Evolutionary conservation across 2,797 vertebrate genomes (phyloP).

Genomic region (Eospalax fontanierii): DNA sequence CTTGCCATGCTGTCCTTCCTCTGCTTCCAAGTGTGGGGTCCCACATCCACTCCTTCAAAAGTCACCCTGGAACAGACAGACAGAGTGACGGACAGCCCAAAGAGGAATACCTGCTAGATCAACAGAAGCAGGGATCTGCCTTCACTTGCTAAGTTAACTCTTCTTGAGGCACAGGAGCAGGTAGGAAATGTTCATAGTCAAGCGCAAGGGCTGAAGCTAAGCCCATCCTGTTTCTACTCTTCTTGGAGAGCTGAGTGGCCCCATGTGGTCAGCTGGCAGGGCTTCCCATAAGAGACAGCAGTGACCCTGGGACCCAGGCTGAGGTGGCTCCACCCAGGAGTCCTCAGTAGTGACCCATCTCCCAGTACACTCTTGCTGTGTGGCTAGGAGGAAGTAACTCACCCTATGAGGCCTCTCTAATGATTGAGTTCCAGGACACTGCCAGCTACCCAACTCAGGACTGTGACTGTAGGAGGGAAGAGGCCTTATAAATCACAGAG

Average conservation of each 20-base stretch:
- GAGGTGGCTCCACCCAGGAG: background rate
- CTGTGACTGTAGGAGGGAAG: background rate
- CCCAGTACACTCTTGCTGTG: background rate
- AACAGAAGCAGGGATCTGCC: background rate
- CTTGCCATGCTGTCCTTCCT: background rate
- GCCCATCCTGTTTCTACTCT: background rate
- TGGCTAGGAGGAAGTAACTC: slow-evolving; percentile 32
- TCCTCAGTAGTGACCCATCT: background rate
- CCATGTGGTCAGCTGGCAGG: background rate
- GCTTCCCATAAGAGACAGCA: background rate
- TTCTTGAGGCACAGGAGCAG: background rate
- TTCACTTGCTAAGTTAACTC: background rate
- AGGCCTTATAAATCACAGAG: background rate
- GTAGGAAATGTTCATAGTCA: background rate
- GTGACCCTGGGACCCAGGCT: background rate
- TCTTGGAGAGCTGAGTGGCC: background rate
- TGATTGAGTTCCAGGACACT: background rate
- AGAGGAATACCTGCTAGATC: background rate
- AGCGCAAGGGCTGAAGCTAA: background rate
- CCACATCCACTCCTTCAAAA: background rate
- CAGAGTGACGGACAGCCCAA: background rate
- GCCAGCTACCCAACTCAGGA: background rate
- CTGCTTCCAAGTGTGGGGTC: background rate
- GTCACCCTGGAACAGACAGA: background rate
- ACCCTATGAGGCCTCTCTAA: background rate